phyloP scores from a whole-genome alignment of 1,140 invertebrate genomes.

The Tetranychus urticae region DNA sequence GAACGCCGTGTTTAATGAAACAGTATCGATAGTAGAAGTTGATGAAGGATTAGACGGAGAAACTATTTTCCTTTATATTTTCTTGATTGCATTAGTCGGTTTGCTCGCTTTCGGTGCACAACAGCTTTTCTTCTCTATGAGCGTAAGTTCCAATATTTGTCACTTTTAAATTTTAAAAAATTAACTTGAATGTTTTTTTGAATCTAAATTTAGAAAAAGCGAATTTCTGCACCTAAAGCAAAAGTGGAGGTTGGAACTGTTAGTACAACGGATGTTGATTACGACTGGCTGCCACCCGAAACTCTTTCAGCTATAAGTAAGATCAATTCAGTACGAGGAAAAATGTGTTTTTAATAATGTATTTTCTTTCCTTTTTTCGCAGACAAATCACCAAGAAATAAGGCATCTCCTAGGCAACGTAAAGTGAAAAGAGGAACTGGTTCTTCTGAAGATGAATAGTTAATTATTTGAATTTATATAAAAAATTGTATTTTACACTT shows the following conservation, averaged over 20 bases:
- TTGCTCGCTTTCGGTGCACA: conserved; percentile 67
- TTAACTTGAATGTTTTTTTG: not conserved
- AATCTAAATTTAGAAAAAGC: conserved; percentile 11
- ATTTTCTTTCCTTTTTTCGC: not conserved
- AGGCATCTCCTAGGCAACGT: not conserved
- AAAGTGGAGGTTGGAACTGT: conserved; percentile 37
- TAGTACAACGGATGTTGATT: conserved; percentile 62
- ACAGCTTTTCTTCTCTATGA: conserved; percentile 49
- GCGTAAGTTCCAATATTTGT: conserved; percentile 19
- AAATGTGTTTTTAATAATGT: not conserved
- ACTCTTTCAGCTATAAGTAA: conserved; percentile 29
- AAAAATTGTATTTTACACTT: not conserved
- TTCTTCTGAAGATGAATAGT: not conserved
- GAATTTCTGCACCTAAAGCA: conserved; percentile 17
- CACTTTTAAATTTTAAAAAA: conserved; percentile 2
- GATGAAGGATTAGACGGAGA: conserved; percentile 93
- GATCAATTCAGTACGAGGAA: not conserved
- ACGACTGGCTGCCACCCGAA: conserved; percentile 88
- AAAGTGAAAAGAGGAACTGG: not conserved
- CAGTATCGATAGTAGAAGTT: conserved; percentile 83
- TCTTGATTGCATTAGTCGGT: conserved; percentile 65
- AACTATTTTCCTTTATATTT: conserved; percentile 87
- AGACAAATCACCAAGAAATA: not conserved
- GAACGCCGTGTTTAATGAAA: conserved; percentile 94
- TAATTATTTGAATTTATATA: not conserved